Percentiles rank a stretch among this genome's conserved stretches.
Conservation (phyloP, 2,888 invertebrate species). For the Prosapia bicincta region DNA sequence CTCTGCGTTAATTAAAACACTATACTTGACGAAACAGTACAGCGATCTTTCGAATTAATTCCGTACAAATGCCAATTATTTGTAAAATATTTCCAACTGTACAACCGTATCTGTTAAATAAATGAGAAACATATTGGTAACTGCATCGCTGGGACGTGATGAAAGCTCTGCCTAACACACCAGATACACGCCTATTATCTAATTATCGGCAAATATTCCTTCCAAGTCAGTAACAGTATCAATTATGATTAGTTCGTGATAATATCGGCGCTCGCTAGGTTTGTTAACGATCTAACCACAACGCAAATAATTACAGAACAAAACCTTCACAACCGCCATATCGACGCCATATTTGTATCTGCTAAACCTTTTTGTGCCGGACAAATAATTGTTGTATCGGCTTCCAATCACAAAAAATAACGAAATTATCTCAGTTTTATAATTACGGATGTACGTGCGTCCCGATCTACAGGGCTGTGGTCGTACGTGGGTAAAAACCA, state of each 20-base stretch:
- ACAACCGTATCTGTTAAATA: no score
- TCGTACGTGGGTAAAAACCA: neutral
- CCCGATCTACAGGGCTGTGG: neutral
- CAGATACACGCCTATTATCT: no score
- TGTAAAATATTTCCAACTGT: no score
- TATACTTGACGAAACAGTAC: no score
- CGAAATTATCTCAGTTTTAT: neutral
- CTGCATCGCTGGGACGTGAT: no score
- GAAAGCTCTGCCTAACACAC: no score
- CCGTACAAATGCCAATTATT: no score
- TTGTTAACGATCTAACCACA: constrained; percentile 10
- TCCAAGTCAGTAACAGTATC: neutral
- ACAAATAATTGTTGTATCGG: neutral
- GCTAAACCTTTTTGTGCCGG: neutral
- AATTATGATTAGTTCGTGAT: constrained; percentile 16
- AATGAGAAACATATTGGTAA: no score
- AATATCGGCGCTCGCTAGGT: constrained; percentile 17
- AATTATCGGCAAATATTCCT: constrained; percentile 21
- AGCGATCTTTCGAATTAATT: no score
- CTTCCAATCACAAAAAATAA: neutral
- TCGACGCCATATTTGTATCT: neutral
- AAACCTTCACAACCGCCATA: neutral
- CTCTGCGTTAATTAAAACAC: no score
- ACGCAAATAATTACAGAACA: constrained; percentile 21
- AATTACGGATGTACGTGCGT: neutral